phyloP scores from a whole-genome alignment of 1,140 invertebrate genomes.

The Eumeta japonica region DNA sequence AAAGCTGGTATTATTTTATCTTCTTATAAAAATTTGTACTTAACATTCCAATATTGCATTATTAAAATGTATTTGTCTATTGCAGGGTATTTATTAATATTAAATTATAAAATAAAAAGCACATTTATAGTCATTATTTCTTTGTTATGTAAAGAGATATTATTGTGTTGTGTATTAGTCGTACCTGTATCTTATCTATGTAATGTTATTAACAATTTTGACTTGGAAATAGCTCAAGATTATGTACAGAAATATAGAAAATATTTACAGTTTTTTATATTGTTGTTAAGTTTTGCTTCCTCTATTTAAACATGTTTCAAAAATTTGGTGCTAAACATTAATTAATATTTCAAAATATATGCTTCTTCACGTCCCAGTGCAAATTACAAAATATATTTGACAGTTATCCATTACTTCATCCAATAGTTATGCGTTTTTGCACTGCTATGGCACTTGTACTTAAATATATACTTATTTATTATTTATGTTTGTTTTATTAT shows the following conservation, averaged over 20 bases:
- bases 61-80: neutral
- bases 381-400: conserved; percentile 1
- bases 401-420: conserved; percentile 4
- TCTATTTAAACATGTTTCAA: conserved; percentile 8
- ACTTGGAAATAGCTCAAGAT: too few relatives aligned
- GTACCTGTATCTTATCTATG: too few relatives aligned
- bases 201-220: too few relatives aligned
- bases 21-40: neutral
- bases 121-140: neutral
- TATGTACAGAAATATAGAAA: too few relatives aligned
- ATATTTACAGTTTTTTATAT: neutral
- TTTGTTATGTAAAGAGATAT: too few relatives aligned
- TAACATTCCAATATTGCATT: neutral
- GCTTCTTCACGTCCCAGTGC: conserved; percentile 9
- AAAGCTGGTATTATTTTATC: neutral
- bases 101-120: neutral
- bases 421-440: conserved; percentile 9
- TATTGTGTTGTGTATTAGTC: too few relatives aligned
- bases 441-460: conserved; percentile 23
- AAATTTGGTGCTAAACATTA: conserved; percentile 19
- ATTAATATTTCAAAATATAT: conserved; percentile 9
- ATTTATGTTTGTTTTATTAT: too few relatives aligned
- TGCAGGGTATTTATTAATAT: neutral
- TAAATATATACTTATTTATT: conserved; percentile 21
- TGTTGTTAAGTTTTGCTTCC: neutral